A percentile compares a stretch with the other conserved stretches of the same genome.
phyloP scores from a whole-genome alignment of 2,888 invertebrate genomes.

The Lasioglossum pauxillum region DNA sequence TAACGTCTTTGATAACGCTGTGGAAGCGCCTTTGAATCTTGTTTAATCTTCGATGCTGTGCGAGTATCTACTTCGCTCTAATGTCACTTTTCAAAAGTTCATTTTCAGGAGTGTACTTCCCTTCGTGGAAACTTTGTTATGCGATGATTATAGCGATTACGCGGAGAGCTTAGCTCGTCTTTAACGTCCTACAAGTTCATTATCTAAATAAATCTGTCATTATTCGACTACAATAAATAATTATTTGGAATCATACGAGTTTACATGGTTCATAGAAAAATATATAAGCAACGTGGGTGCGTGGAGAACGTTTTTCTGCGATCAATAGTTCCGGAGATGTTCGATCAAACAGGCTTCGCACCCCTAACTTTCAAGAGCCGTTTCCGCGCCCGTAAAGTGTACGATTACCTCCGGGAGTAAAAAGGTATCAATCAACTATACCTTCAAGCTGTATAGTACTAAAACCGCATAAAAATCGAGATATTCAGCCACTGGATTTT shows the following conservation, averaged over 20 bases:
- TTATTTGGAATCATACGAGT: background rate
- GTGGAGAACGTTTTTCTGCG: background rate
- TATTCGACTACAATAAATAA: background rate
- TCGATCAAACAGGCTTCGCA: slow-evolving; percentile 3
- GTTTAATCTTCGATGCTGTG: background rate
- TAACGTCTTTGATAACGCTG: background rate
- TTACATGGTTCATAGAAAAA: background rate
- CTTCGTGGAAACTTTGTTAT: background rate
- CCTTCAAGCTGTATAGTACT: no score
- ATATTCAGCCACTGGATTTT: background rate
- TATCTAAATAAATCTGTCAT: background rate
- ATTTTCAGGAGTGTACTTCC: background rate
- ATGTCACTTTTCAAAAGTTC: background rate
- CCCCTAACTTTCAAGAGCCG: background rate
- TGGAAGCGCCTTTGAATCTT: background rate
- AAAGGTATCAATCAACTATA: background rate
- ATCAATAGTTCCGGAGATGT: background rate
- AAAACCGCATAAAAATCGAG: no score
- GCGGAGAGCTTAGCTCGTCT: background rate
- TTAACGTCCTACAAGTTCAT: background rate
- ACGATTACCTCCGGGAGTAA: background rate
- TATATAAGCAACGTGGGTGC: background rate
- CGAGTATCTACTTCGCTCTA: background rate
- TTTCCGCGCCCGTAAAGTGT: background rate
- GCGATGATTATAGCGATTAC: background rate